Conservation (phyloP, 2,797 vertebrate species). For the Jordanella pulchra region DNA sequence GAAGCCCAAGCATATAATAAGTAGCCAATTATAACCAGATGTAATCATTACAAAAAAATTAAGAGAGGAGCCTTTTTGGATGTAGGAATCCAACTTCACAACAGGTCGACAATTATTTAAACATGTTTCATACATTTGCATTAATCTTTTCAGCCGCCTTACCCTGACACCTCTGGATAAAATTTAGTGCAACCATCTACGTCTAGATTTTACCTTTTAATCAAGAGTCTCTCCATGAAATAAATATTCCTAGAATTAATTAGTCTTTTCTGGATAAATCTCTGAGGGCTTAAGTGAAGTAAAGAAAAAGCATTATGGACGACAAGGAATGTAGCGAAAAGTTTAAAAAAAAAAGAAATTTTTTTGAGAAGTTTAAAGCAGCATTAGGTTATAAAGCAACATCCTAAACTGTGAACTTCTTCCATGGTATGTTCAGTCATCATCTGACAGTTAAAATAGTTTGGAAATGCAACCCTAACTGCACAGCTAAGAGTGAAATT, state of each 20-base stretch:
- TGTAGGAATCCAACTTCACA: neutral
- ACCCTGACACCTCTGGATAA: too few relatives aligned
- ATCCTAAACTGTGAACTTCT: too few relatives aligned
- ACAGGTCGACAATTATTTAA: neutral
- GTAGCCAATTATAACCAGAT: conserved; percentile 3
- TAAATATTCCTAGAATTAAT: too few relatives aligned
- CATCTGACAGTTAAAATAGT: neutral
- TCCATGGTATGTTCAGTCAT: neutral
- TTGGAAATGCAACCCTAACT: neutral
- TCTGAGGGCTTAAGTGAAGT: too few relatives aligned
- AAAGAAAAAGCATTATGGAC: too few relatives aligned
- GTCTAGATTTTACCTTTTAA: neutral
- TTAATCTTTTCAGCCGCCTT: neutral
- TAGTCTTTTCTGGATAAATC: too few relatives aligned
- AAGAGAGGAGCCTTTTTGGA: neutral
- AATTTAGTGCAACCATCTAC: neutral
- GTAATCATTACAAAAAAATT: neutral
- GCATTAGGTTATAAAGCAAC: too few relatives aligned
- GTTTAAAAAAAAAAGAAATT: too few relatives aligned
- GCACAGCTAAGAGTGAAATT: too few relatives aligned
- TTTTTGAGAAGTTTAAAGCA: too few relatives aligned
- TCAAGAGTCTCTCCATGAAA: neutral
- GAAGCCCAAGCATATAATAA: neutral
- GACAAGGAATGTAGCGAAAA: too few relatives aligned
- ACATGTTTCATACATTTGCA: neutral